Evolutionary conservation across 92 coral and sea anemone genomes (phyloP).

Genomic region (Hydrozoanthus gracilis): DNA sequence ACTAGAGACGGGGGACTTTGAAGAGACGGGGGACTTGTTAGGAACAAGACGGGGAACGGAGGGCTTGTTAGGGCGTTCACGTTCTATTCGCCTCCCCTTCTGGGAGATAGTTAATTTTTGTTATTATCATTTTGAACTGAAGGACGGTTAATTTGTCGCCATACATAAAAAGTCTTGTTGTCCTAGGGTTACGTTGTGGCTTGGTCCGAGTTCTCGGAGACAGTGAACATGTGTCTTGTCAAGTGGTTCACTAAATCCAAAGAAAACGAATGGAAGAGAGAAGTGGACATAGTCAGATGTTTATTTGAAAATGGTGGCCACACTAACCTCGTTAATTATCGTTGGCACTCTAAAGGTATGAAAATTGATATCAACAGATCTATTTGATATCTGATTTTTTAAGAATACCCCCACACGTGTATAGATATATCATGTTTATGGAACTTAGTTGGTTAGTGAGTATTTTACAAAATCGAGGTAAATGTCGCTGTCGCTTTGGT

Average conservation of each 20-base stretch:
- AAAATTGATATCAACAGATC: too few species aligned
- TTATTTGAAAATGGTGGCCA: constrained; percentile 37
- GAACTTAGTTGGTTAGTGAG: neutral
- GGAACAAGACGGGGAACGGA: too few species aligned
- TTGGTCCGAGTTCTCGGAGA: constrained; percentile 54
- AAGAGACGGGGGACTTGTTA: too few species aligned
- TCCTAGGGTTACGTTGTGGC: constrained; percentile 72
- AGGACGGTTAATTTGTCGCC: neutral
- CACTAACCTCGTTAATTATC: constrained; percentile 55
- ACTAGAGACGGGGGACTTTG: too few species aligned
- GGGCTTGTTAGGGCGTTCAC: too few species aligned
- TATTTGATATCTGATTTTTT: too few species aligned
- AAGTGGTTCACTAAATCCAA: constrained; percentile 63
- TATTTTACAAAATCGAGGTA: neutral
- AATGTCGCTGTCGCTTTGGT: too few species aligned
- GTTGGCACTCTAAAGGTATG: constrained; percentile 77
- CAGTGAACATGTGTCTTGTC: constrained; percentile 53
- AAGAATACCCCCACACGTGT: too few species aligned
- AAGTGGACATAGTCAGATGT: constrained; percentile 34
- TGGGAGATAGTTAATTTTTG: too few species aligned
- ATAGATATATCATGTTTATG: too few species aligned
- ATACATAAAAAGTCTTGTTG: neutral
- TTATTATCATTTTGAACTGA: too few species aligned
- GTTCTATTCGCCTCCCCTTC: too few species aligned
- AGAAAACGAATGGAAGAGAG: constrained; percentile 53